Evolutionary conservation across 2,888 invertebrate genomes (phyloP).

Genomic region (Busseola fusca): DNA sequence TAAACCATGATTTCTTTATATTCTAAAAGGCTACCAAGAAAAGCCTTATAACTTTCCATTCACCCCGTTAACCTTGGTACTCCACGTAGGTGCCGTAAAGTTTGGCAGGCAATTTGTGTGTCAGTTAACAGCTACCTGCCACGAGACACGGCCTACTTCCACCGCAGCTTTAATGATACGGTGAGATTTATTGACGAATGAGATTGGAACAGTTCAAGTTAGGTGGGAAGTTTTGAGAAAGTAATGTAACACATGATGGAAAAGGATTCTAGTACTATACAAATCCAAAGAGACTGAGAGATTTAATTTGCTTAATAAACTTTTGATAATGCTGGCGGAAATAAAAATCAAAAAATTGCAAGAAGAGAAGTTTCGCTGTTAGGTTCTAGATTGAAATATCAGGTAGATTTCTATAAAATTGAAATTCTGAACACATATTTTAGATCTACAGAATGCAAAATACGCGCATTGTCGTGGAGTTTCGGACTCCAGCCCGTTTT

Average conservation of each 20-base stretch:
- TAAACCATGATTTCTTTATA: background rate
- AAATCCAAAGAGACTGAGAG: background rate
- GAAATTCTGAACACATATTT: background rate
- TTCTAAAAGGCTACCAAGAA: background rate
- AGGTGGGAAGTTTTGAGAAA: constrained; percentile 7
- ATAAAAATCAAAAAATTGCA: background rate
- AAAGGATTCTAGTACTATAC: background rate
- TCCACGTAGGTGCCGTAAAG: constrained; percentile 42
- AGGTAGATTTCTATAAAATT: background rate
- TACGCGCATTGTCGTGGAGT: too few species aligned
- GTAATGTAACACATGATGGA: background rate
- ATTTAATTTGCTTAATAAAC: background rate
- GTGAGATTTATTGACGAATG: constrained; percentile 46
- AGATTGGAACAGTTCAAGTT: constrained; percentile 12
- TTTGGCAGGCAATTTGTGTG: constrained; percentile 54
- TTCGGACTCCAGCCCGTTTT: too few species aligned
- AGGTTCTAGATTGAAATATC: background rate
- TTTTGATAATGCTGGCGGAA: background rate
- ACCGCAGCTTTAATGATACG: constrained; percentile 41
- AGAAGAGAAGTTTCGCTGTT: background rate
- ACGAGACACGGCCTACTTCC: constrained; percentile 33
- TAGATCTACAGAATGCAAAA: too few species aligned
- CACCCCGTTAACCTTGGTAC: constrained; percentile 36
- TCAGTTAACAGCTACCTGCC: constrained; percentile 48
- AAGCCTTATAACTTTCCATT: constrained; percentile 14